Conservation (phyloP, 2,113 vertebrate species). For the Nibea coibor region DNA sequence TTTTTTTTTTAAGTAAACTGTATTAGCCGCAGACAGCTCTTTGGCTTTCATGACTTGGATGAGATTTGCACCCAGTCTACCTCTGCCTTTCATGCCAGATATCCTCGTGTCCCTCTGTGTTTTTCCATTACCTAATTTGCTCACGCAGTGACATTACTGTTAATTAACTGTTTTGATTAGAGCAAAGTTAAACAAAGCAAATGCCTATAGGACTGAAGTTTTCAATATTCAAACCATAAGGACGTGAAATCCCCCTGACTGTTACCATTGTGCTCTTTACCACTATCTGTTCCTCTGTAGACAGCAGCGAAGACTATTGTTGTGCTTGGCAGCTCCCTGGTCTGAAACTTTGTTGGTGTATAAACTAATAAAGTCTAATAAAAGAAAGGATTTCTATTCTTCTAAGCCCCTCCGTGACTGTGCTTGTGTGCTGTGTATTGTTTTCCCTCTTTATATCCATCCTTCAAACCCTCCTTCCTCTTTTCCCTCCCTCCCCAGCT, state of each 20-base stretch:
- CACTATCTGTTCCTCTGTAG: background rate
- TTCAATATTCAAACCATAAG: background rate
- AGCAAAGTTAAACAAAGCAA: background rate
- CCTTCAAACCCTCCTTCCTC: slow-evolving; percentile 60
- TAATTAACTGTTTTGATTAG: background rate
- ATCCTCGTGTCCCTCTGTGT: slow-evolving; percentile 21
- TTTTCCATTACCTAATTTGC: slow-evolving; percentile 31
- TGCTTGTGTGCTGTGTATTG: slow-evolving; percentile 29
- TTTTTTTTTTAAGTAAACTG: background rate
- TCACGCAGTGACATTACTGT: background rate
- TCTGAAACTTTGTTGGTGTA: background rate
- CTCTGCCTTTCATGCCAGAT: slow-evolving; percentile 10
- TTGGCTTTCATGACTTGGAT: background rate
- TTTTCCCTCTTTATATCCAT: slow-evolving; percentile 38
- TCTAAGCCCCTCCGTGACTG: slow-evolving; percentile 48
- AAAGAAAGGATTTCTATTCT: slow-evolving; percentile 12
- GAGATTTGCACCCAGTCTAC: slow-evolving; percentile 10
- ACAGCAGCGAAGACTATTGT: background rate
- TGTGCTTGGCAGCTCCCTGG: background rate
- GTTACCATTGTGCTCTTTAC: background rate
- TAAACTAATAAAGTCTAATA: slow-evolving; percentile 3
- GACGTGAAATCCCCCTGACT: background rate
- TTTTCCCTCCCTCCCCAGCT: slow-evolving; percentile 78
- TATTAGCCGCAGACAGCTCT: background rate
- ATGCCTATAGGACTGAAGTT: background rate